These are phyloP conservation scores for Agrypnus murinus DNA, from an alignment of 2,888 invertebrate species.

Conservation along the genomic window DNA sequence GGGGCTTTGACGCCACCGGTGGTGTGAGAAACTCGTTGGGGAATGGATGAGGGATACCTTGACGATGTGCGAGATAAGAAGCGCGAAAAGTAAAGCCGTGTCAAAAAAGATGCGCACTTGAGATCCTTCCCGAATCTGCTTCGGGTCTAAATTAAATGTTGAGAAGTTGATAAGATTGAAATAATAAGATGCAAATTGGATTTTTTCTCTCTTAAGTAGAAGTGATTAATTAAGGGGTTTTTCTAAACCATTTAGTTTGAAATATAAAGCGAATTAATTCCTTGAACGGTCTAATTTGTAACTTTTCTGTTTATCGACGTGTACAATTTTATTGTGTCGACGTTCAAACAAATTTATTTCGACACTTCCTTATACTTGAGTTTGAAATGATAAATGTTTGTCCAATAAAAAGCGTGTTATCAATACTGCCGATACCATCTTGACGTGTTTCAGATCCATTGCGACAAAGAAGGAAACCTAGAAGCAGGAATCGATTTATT, in stretches of 20 bases:
- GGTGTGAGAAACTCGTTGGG: conserved; percentile 47
- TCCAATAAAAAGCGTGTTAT: conserved; percentile 33
- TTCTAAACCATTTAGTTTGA: conserved; percentile 7
- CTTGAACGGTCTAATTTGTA: neutral
- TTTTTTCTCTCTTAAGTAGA: conserved; percentile 12
- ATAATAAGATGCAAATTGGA: conserved; percentile 36
- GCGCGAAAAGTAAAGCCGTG: conserved; percentile 38
- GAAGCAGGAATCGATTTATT: conserved; percentile 37
- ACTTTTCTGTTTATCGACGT: conserved; percentile 13
- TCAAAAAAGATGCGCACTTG: conserved; percentile 25
- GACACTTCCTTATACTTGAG: too few species aligned
- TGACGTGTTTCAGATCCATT: conserved; percentile 24
- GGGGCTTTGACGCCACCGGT: conserved; percentile 42
- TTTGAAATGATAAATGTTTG: conserved; percentile 32
- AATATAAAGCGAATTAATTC: neutral
- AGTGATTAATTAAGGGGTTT: conserved; percentile 23
- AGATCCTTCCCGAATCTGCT: conserved; percentile 9
- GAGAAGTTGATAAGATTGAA: conserved; percentile 25
- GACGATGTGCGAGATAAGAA: conserved; percentile 48
- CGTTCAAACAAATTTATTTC: too few species aligned
- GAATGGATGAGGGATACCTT: conserved; percentile 46
- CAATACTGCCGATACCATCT: conserved; percentile 35
- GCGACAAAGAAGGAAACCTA: conserved; percentile 35
- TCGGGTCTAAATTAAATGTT: conserved; percentile 29
- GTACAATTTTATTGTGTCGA: too few species aligned